Evolutionary conservation across 2,113 vertebrate species (phyloP).

Genomic region (Pituophis catenifer): DNA sequence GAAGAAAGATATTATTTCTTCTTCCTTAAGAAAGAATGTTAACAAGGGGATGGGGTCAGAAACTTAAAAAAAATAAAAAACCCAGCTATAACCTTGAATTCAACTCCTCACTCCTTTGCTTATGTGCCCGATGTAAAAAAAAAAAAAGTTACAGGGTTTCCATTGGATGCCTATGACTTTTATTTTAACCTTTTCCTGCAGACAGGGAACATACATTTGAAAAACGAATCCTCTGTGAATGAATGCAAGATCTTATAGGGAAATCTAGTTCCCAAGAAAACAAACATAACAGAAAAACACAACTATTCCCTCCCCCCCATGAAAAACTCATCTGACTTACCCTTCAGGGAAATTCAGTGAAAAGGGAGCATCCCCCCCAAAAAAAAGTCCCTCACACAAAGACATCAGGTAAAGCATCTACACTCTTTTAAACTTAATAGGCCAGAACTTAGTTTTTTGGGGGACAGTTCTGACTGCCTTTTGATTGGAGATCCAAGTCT

Average conservation of each 20-base stretch:
- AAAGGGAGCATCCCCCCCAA: slow-evolving; percentile 11
- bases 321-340: slow-evolving; percentile 28
- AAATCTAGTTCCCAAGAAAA: background rate
- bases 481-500: background rate
- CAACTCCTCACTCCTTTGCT: background rate
- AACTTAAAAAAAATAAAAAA: background rate
- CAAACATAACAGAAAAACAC: background rate
- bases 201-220: slow-evolving; percentile 41
- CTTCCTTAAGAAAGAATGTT: background rate
- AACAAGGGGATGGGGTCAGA: background rate
- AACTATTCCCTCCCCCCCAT: background rate
- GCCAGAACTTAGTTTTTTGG: background rate
- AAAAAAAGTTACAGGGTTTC: background rate
- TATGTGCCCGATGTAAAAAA: background rate
- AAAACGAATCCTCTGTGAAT: background rate
- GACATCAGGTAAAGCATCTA: background rate
- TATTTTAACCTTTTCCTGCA: background rate
- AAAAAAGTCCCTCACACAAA: background rate
- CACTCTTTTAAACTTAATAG: slow-evolving; percentile 35
- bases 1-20: slow-evolving; percentile 23
- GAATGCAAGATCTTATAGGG: background rate
- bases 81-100: background rate
- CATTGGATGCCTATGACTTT: background rate
- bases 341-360: slow-evolving; percentile 18
- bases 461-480: slow-evolving; percentile 63